These are phyloP conservation scores for Aspidiotus destructor DNA, from an alignment of 2,888 invertebrate genomes.

Conservation along the genomic window DNA sequence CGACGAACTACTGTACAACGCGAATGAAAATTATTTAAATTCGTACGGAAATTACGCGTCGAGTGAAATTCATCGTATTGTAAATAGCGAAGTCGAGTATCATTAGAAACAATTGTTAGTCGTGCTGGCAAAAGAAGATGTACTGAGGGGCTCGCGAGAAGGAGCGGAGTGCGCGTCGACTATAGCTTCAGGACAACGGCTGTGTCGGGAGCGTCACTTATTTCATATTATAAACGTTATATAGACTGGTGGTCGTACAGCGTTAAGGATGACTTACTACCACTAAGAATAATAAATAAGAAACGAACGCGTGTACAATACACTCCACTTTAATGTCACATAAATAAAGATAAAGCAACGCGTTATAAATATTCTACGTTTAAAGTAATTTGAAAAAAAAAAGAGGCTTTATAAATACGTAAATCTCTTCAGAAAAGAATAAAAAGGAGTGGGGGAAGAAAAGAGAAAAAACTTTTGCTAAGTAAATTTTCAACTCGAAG, in stretches of 20 bases:
- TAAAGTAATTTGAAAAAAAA: constrained; percentile 18
- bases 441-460: constrained; percentile 4
- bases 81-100: constrained; percentile 3
- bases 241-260: constrained; percentile 2
- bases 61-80: constrained; percentile 4
- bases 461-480: constrained; percentile 7
- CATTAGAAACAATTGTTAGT: constrained; percentile 17
- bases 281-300: constrained; percentile 19
- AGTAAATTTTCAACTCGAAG: constrained; percentile 7
- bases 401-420: constrained; percentile 24
- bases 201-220: constrained; percentile 2
- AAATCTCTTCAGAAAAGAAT: constrained; percentile 15
- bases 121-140: not conserved
- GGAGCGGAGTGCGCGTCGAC: not conserved
- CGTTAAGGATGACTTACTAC: constrained; percentile 21
- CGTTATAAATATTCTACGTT: constrained; percentile 22
- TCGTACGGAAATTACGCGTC: not conserved
- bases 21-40: not conserved
- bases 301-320: constrained; percentile 12
- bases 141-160: not conserved
- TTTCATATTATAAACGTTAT: constrained; percentile 2
- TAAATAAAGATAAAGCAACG: constrained; percentile 25
- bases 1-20: not conserved
- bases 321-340: constrained; percentile 22
- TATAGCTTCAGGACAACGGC: not conserved